Base-by-base conservation (phyloP, 2,888 invertebrate species). In the Dyspetes luteomarginatus region DNA sequence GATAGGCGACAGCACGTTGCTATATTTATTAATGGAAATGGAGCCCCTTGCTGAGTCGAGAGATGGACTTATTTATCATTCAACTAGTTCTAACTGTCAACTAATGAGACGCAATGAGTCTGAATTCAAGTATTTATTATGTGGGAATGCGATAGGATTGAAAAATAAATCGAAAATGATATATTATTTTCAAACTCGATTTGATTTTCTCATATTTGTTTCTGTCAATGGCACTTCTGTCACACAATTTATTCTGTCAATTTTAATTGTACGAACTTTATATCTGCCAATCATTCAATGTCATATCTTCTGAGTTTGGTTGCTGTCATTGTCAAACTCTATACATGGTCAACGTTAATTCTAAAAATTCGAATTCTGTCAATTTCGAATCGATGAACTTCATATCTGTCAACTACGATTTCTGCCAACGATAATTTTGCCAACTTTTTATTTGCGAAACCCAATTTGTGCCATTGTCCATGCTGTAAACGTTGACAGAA, bases 1-100 rank as follows among this genome's bases (percentile, higher is more conserved):
- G 71, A 71, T 71, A 56, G 45, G 26, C 9, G 24, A 17, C 12
- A 71, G 45, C 71, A 77, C 77, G 71, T 64, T 77, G 77, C 48
- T 48, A 45, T 71, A 26, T 22, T 68, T 56, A 60, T 77, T 62
- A 3, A 41, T 12, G 17, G 3, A 12, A 22, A 48, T 50, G 19
- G 3, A 55, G 55, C 22, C 55, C 26, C 24, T 24, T 24, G 55
- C n/a, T n/a, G 5, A 26, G 7, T 4, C 9, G 7, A 4, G 22
- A 24, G 12, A 55, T 55, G 9, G 22, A 55, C 55, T 55, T 24
- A 55, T 26, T 55, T n/a, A 50, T 50, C 50, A 19, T 50, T 50
- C 19, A 50, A 2, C 41, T 43, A 2, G 5, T 50, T 50, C 22
- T 19, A 19, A 19, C 19, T 50, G 7, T 19, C 36, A 17, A 50